Percentiles rank a stretch among this genome's conserved stretches.
phyloP scores from a whole-genome alignment of 2,113 vertebrate species.

The Hemiscyllium ocellatum region DNA sequence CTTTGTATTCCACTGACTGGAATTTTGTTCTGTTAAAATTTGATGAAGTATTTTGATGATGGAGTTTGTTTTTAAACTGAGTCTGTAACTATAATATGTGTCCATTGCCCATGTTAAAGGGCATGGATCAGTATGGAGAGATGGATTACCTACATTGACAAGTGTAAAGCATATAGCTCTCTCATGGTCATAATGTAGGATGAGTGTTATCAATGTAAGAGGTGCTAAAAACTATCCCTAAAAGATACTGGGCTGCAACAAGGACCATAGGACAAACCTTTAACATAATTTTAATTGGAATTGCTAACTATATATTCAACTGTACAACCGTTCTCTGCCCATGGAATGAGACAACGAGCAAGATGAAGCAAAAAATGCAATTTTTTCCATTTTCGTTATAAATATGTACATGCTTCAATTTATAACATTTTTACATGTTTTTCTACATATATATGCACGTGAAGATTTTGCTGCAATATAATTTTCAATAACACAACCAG shows the following conservation, averaged over 20 bases:
- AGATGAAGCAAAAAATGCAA: not conserved
- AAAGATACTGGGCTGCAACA: not conserved
- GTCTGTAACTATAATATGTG: not conserved
- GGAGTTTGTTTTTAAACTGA: not conserved
- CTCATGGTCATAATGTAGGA: not conserved
- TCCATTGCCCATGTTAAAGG: not conserved
- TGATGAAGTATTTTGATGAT: not conserved
- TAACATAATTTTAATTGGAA: constrained; percentile 14
- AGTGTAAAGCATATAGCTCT: not conserved
- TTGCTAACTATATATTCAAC: not conserved
- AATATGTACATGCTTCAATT: constrained; percentile 19
- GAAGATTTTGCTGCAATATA: not conserved
- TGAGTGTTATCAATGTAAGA: not conserved
- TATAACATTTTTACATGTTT: constrained; percentile 3
- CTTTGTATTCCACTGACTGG: not conserved
- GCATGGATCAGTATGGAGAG: not conserved
- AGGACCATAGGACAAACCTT: not conserved
- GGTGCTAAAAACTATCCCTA: not conserved
- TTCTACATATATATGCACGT: not conserved
- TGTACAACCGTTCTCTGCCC: not conserved
- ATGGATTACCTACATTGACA: not conserved
- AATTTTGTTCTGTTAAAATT: not conserved
- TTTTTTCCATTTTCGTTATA: not conserved
- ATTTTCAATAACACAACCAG: not conserved
- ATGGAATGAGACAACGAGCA: constrained; percentile 20